phyloP scores from a whole-genome alignment of 1,140 invertebrate species.

The Pogonomyrmex barbatus region DNA sequence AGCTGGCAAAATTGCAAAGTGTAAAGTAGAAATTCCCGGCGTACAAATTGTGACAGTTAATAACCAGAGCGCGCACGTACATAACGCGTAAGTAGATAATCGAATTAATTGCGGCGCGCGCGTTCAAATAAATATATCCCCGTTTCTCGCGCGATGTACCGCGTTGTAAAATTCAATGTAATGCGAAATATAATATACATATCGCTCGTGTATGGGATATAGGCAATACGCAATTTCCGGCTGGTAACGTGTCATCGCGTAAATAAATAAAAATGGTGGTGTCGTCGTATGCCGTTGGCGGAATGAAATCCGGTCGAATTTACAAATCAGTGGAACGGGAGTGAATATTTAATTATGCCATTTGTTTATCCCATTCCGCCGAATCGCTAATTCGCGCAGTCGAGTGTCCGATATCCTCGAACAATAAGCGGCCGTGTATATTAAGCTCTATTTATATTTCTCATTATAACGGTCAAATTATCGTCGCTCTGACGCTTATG shows the following conservation, averaged over 20 bases:
- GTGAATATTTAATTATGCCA: conserved; percentile 64
- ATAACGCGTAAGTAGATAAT: conserved; percentile 61
- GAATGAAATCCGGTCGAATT: conserved; percentile 58
- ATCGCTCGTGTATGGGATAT: conserved; percentile 34
- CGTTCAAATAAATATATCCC: conserved; percentile 56
- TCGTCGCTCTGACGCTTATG: conserved; percentile 48
- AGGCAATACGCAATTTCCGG: conserved; percentile 60
- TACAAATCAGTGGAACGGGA: conserved; percentile 48
- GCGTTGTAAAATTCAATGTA: conserved; percentile 60
- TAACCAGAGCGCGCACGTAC: conserved; percentile 52
- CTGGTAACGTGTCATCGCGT: conserved; percentile 59
- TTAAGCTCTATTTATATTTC: conserved; percentile 60
- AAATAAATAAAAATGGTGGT: conserved; percentile 63
- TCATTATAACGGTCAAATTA: conserved; percentile 61
- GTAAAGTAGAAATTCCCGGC: conserved; percentile 58
- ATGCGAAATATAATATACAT: conserved; percentile 54
- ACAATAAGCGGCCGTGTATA: conserved; percentile 45
- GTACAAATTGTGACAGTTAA: conserved; percentile 58
- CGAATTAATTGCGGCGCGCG: conserved; percentile 61
- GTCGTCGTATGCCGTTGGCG: conserved; percentile 53
- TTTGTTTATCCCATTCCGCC: conserved; percentile 60
- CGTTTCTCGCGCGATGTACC: conserved; percentile 33
- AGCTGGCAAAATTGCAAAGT: conserved; percentile 48
- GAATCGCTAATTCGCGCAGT: conserved; percentile 54
- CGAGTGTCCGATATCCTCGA: conserved; percentile 59